Conservation (phyloP, 1,140 invertebrate genomes). For the Panagrolaimus sp. region DNA sequence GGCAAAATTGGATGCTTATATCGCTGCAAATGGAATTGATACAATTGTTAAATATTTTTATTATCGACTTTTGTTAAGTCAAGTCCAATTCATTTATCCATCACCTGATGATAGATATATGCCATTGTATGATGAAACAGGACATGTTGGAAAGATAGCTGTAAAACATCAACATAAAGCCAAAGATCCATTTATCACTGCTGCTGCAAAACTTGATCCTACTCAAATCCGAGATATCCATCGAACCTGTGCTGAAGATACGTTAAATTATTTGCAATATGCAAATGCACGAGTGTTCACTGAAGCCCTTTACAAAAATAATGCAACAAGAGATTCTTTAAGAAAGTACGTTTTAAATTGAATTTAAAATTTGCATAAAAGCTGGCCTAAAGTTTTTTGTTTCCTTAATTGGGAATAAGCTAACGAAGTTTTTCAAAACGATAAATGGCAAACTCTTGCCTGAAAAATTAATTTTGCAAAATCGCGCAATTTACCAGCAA, state of each 20-base stretch:
- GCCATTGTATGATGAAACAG: slow-evolving; percentile 52
- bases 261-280: slow-evolving; percentile 19
- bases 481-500: too few species aligned
- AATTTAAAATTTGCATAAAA: too few species aligned
- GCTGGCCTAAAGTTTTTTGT: too few species aligned
- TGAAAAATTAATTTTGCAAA: too few species aligned
- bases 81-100: background rate
- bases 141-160: slow-evolving; percentile 22
- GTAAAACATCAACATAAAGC: slow-evolving; percentile 31
- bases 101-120: slow-evolving; percentile 50
- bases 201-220: slow-evolving; percentile 1
- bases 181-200: slow-evolving; percentile 47
- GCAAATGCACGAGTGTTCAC: slow-evolving; percentile 35
- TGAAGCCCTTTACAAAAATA: slow-evolving; percentile 21
- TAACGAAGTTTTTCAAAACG: too few species aligned
- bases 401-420: too few species aligned
- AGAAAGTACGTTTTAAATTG: too few species aligned
- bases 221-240: background rate
- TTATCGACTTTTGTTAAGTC: background rate
- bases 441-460: too few species aligned
- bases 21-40: background rate
- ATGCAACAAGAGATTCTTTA: background rate
- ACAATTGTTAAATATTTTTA: background rate
- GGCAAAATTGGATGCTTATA: background rate
- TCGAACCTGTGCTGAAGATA: slow-evolving; percentile 20